Evolutionary conservation across 1,140 invertebrate species (phyloP).

Genomic region (Hyposmocoma kahamanoa): DNA sequence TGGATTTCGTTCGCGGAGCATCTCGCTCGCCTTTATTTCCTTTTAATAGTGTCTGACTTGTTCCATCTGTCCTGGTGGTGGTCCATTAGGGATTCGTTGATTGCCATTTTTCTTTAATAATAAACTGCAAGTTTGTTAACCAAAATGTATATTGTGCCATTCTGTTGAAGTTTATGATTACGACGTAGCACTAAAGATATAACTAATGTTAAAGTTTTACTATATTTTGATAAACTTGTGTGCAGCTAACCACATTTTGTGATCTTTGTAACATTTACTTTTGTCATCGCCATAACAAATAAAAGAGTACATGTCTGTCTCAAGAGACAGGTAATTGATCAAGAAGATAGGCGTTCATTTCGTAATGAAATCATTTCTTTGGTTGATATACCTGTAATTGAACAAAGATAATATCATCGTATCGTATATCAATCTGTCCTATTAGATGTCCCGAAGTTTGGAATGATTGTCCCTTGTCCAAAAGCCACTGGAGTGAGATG

Average conservation of each 20-base stretch:
- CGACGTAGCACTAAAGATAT: no score
- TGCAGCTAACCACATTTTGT: no score
- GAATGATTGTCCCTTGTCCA: neutral
- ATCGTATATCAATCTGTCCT: conserved; percentile 3
- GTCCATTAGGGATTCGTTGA: conserved; percentile 10
- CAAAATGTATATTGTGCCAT: no score
- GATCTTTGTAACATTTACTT: no score
- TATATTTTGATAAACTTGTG: no score
- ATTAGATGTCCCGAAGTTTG: neutral
- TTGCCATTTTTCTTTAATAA: neutral
- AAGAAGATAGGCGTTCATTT: neutral
- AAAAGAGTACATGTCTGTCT: no score
- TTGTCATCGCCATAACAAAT: no score
- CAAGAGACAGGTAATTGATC: neutral
- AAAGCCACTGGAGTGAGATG: neutral
- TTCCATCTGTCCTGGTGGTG: conserved; percentile 26
- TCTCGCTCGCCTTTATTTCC: conserved; percentile 40
- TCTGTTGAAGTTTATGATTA: no score
- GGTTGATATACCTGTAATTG: conserved; percentile 1
- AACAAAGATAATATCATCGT: conserved; percentile 1
- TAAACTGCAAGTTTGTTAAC: conserved; percentile 1
- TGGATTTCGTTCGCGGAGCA: conserved; percentile 56
- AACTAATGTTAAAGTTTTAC: no score
- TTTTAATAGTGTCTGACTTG: conserved; percentile 52
- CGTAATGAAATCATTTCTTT: conserved; percentile 1